These are phyloP conservation scores for Schizopygopsis pylzovi DNA, from an alignment of 2,797 vertebrate genomes.

Conservation along the genomic window DNA sequence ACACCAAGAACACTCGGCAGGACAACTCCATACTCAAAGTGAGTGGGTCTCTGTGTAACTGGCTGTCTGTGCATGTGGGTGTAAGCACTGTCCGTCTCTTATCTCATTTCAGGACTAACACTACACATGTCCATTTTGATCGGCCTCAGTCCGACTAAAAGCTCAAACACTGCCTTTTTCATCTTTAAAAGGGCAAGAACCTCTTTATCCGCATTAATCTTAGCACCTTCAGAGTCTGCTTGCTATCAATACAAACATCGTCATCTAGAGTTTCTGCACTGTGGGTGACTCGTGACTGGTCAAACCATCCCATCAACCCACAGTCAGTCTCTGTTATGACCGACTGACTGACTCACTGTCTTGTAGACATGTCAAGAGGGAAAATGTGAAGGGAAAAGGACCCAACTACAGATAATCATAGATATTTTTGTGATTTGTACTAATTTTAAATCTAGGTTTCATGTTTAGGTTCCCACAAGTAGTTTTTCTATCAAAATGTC, in stretches of 20 bases:
- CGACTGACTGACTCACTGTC: conserved; percentile 39
- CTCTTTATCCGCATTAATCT: not conserved
- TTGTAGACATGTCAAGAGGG: conserved; percentile 23
- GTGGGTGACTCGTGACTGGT: conserved; percentile 31
- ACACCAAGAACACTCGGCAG: conserved; percentile 90
- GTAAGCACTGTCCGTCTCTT: not conserved
- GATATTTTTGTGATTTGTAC: conserved; percentile 11
- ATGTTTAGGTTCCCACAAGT: not conserved
- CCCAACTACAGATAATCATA: not conserved
- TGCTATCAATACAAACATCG: conserved; percentile 32
- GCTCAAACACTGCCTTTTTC: not conserved
- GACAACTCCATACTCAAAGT: conserved; percentile 93
- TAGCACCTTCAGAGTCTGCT: conserved; percentile 22
- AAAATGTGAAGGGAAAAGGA: conserved; percentile 15
- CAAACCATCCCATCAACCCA: conserved; percentile 22
- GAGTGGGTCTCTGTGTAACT: conserved; percentile 21
- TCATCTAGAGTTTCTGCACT: conserved; percentile 24
- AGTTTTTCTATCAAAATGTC: not conserved
- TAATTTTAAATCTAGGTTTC: not conserved
- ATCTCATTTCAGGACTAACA: not conserved
- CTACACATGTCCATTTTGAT: not conserved
- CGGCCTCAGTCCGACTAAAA: not conserved
- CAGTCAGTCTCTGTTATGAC: conserved; percentile 19
- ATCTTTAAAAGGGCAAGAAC: not conserved
- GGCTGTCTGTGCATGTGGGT: not conserved